Evolutionary conservation across 1,140 invertebrate genomes (phyloP).

Genomic region (Drosophila lowei): DNA sequence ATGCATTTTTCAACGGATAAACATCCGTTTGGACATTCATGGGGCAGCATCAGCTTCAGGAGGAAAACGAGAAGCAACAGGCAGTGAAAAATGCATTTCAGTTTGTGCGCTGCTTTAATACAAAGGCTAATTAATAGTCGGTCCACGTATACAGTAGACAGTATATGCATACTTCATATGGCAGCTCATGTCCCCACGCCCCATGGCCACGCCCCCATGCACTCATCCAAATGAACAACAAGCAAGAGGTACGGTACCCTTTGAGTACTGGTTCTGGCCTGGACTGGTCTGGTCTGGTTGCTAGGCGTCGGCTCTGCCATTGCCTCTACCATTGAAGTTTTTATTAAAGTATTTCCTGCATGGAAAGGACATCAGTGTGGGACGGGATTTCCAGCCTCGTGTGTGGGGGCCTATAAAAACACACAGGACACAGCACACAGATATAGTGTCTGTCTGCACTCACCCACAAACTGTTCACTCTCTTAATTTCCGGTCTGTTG

Average conservation of each 20-base stretch:
- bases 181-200: not conserved
- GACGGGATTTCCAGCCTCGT: not conserved
- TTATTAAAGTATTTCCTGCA: slow-evolving; percentile 50
- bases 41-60: not conserved
- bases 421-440: slow-evolving; percentile 15
- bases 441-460: slow-evolving; percentile 6
- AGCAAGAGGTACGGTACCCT: not conserved
- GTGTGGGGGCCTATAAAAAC: slow-evolving; percentile 29
- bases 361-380: slow-evolving; percentile 35
- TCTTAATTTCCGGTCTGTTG: slow-evolving; percentile 78
- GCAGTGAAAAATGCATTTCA: slow-evolving; percentile 75
- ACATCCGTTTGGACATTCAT: slow-evolving; percentile 37
- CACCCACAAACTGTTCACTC: slow-evolving; percentile 57
- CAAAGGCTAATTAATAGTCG: slow-evolving; percentile 74
- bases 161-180: not conserved
- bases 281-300: not conserved
- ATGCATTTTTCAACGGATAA: slow-evolving; percentile 71
- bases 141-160: slow-evolving; percentile 15
- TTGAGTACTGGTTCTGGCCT: slow-evolving; percentile 9
- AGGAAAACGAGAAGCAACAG: not conserved
- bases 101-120: slow-evolving; percentile 55
- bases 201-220: slow-evolving; percentile 22
- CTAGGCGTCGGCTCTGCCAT: slow-evolving; percentile 9
- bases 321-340: slow-evolving; percentile 23
- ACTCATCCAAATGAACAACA: slow-evolving; percentile 36